These are phyloP conservation scores for Dolichoris vasculosae DNA, from an alignment of 1,140 invertebrate species.

Conservation along the genomic window DNA sequence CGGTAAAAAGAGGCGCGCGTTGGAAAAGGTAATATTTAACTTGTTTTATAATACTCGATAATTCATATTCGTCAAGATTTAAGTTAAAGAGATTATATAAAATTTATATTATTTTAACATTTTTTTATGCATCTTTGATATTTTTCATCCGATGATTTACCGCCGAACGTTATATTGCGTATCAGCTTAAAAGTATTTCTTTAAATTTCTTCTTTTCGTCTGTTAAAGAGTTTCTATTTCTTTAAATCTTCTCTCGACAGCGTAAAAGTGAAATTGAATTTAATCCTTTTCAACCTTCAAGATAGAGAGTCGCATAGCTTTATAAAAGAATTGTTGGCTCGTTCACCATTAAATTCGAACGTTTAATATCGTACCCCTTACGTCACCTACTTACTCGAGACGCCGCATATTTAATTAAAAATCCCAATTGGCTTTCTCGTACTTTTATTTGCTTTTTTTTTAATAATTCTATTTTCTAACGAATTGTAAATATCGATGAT, in stretches of 20 bases:
- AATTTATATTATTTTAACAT: no score
- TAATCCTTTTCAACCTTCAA: not conserved
- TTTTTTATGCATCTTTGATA: no score
- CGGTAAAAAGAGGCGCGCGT: no score
- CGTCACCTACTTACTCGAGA: no score
- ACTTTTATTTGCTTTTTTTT: not conserved
- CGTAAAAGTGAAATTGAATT: not conserved
- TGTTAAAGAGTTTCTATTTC: not conserved
- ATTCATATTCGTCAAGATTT: no score
- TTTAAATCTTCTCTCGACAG: not conserved
- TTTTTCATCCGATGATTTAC: no score
- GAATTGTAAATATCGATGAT: no score
- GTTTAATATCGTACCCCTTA: not conserved
- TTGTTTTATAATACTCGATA: no score
- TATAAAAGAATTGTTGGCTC: not conserved
- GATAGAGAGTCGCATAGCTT: not conserved
- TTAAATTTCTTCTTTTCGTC: not conserved
- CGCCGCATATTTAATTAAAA: not conserved
- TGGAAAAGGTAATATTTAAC: no score
- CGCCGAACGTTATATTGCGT: not conserved
- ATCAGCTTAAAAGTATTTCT: not conserved
- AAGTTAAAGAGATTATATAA: not conserved
- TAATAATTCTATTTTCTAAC: not conserved
- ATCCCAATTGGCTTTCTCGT: not conserved
- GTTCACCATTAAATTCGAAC: not conserved